Percentiles rank a stretch among this genome's conserved stretches.
Conservation (phyloP, 2,797 vertebrate genomes). For the Harpagifer antarcticus region DNA sequence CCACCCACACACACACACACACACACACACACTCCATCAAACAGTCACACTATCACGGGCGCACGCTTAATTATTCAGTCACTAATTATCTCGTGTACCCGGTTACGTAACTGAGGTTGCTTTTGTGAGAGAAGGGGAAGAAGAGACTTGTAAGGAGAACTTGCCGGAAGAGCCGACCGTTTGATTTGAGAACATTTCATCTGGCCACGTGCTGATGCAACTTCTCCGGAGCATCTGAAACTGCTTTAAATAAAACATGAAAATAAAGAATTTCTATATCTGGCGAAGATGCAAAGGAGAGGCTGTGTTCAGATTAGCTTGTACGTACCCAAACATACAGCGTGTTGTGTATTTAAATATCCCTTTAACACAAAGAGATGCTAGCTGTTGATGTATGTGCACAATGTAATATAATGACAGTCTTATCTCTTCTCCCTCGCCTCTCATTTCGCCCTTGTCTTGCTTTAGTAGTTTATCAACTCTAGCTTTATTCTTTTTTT, state of each 20-base stretch:
- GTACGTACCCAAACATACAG: neutral
- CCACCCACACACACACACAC: constrained; percentile 14
- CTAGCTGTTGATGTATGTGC: neutral
- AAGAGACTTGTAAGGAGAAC: constrained; percentile 54
- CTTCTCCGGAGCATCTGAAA: constrained; percentile 73
- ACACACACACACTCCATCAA: constrained; percentile 56
- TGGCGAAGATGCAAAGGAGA: constrained; percentile 29
- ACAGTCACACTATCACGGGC: constrained; percentile 63
- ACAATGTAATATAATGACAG: no score
- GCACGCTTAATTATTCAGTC: constrained; percentile 77
- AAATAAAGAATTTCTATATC: constrained; percentile 45
- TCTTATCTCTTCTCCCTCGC: neutral
- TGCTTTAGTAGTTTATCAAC: constrained; percentile 2
- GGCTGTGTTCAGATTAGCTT: constrained; percentile 4
- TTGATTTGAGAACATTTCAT: constrained; percentile 63
- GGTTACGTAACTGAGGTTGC: constrained; percentile 74
- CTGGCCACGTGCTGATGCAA: constrained; percentile 74
- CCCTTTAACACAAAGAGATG: neutral
- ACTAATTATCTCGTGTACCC: constrained; percentile 73
- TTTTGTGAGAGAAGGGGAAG: constrained; percentile 61
- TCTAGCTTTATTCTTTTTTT: neutral
- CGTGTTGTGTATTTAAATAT: constrained; percentile 11
- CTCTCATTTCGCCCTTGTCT: constrained; percentile 12
- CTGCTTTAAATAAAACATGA: constrained; percentile 45
- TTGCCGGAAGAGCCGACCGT: constrained; percentile 57